A percentile compares a stretch with the other conserved stretches of the same genome.
These are phyloP conservation scores for Bungarus multicinctus DNA, from an alignment of 2,113 vertebrate genomes.

Conservation along the genomic window DNA sequence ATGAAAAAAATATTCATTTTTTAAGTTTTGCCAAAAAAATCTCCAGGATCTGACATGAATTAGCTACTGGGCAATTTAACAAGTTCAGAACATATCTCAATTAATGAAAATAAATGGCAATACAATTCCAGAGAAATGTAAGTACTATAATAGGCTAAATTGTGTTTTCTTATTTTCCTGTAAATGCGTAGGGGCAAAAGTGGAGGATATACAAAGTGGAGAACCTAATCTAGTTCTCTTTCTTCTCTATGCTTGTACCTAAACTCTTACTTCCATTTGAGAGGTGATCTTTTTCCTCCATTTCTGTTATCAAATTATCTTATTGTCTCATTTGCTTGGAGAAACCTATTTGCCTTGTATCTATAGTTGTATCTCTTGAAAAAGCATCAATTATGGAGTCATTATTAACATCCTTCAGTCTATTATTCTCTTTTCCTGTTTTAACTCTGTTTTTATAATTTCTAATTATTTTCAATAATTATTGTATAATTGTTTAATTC, in stretches of 20 bases:
- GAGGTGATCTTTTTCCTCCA: neutral
- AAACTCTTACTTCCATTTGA: neutral
- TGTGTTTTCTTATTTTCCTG: neutral
- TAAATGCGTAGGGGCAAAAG: neutral
- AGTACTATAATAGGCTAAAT: neutral
- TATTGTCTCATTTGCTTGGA: neutral
- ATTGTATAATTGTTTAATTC: neutral
- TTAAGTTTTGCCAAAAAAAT: slow-evolving; percentile 2
- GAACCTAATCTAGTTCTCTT: neutral
- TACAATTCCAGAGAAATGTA: neutral
- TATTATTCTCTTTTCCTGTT: neutral
- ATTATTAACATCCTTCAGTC: neutral
- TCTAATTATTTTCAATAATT: neutral
- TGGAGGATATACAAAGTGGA: neutral
- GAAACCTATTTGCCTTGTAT: neutral
- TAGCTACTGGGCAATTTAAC: slow-evolving; percentile 4
- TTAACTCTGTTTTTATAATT: neutral
- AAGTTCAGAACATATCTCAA: neutral
- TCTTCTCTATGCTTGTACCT: neutral
- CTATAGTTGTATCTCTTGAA: neutral
- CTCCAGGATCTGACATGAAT: neutral
- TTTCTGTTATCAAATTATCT: neutral
- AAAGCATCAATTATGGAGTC: neutral
- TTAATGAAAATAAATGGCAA: neutral
- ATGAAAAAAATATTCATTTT: neutral